Evolutionary conservation across 1,140 invertebrate genomes (phyloP), one percentile per base, ranked within the genome.

Genomic region (Galendromus occidentalis): DNA sequence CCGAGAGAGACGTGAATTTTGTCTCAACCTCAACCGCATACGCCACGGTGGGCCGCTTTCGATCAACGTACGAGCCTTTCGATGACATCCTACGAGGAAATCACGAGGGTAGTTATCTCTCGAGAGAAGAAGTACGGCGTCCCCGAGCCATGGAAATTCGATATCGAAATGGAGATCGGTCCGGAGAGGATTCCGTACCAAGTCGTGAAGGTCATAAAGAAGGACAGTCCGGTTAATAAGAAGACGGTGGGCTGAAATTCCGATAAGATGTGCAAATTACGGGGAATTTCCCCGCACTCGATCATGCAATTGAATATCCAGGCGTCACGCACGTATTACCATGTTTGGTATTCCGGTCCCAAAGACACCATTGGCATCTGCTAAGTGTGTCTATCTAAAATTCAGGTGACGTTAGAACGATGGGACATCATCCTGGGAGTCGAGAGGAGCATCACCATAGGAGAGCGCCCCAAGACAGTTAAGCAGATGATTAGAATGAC

Each of bases 401-500:
- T 39, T 39, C 33, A 39, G 33, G 33, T 39, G 33, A 22, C 9
- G 14, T 59, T 59, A 33, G 14, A 59, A 33, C 51, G 51, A 25
- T 59, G 51, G 51, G 51, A 59, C 22, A 59, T 59, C 22, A 59
- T 59, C 51, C 51, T 59, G 4, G 51, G 51, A 29, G 51, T 59
- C 20, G 51, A 59, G 22, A 33, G 33, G 14, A 18, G 33, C 14
- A 59, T 59, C 51, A 59, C 51, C 1, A 59, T 59, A 59, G 51
- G 51, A 25, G 25, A 33, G 51, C 51, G 51, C 2, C 51, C 51
- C n/a, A 59, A 59, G 25, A 22, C 17, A 2, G 51, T 59, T 4
- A 59, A 59, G 22, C 51, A 59, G 33, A 18, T 59, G 51, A 59
- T 59, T 22, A 17, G 51, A 6, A 33, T 12, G 4, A 25, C 51